Evolutionary conservation across 1,140 invertebrate species (phyloP), one percentile per base, ranked within the genome.

Genomic region (Linepithema humile): DNA sequence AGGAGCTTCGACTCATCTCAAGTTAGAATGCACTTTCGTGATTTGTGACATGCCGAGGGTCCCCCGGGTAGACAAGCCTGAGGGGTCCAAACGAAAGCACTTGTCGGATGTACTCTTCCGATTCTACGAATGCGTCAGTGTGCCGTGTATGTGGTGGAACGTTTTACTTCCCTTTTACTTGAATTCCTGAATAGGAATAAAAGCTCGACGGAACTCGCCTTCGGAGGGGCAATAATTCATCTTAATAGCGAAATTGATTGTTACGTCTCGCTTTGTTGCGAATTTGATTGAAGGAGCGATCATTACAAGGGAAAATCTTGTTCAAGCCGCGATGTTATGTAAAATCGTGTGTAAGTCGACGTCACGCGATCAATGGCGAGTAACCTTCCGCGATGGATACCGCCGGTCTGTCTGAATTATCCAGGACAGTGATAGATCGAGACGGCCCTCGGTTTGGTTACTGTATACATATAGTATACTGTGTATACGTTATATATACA

Each of bases 341-440:
- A 55, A 69, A 57, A 80, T 55, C 38, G 2, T 55, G 55, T 40
- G 23, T 69, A 80, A 80, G 75, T 70, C 75, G 45, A 43, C 40
- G 53, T 57, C 59, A 40, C 32, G 72, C 74, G 85, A 89, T 89
- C 88, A 80, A 89, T 89, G 88, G 23, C 40, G 38, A 48, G 78
- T 88, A 85, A 88, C 78, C 78, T 88, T 82, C 38, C 75, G 65
- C 48, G 62, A 35, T 53, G 78, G 67, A 75, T 83, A 82, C 48
- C 72, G 73, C 59, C 83, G 65, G 65, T 43, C 23, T 29, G 74
- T 85, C 53, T 78, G 86, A 90, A 90, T 90, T 88, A 90, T 78
- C 73, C 72, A 48, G 55, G 89, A 90, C 89, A 90, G 89, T 90
- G 89, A 90, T 90, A 86, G 82, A 90, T 90, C 60, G 87, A 65